These are phyloP conservation scores for Gouania willdenowi DNA, from an alignment of 2,797 vertebrate genomes.

Conservation along the genomic window DNA sequence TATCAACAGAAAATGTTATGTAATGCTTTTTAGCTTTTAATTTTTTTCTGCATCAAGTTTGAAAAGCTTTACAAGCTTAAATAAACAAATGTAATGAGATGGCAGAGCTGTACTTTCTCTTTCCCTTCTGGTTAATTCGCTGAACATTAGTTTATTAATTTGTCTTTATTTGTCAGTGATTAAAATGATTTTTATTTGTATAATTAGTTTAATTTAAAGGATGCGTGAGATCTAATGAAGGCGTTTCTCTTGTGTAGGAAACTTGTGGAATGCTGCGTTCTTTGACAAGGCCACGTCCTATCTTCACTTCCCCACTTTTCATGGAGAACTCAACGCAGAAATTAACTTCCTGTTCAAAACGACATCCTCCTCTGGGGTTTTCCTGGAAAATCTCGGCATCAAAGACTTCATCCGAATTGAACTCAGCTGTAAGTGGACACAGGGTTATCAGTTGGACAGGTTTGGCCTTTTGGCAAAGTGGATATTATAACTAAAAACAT, in stretches of 20 bases:
- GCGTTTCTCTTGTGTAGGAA: conserved; percentile 47
- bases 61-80: conserved; percentile 25
- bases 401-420: conserved; percentile 94
- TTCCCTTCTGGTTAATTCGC: conserved; percentile 54
- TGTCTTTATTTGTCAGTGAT: conserved; percentile 36
- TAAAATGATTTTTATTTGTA: conserved; percentile 38
- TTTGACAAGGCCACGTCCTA: conserved; percentile 92
- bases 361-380: conserved; percentile 86
- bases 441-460: too few species aligned
- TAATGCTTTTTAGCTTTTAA: conserved; percentile 38
- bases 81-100: conserved; percentile 51
- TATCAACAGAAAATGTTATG: conserved; percentile 15
- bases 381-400: conserved; percentile 95
- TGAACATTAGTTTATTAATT: conserved; percentile 59
- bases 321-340: conserved; percentile 90
- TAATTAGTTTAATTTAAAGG: conserved; percentile 17
- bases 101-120: conserved; percentile 19
- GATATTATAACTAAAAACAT: too few species aligned
- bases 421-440: conserved; percentile 83
- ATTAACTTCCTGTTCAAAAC: conserved; percentile 96
- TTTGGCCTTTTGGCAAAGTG: too few species aligned
- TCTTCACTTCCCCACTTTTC: conserved; percentile 93
- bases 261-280: conserved; percentile 92
- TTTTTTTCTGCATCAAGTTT: conserved; percentile 28
- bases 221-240: neutral